Conservation (phyloP, 1,140 invertebrate species). For the Bombus fervidus region DNA sequence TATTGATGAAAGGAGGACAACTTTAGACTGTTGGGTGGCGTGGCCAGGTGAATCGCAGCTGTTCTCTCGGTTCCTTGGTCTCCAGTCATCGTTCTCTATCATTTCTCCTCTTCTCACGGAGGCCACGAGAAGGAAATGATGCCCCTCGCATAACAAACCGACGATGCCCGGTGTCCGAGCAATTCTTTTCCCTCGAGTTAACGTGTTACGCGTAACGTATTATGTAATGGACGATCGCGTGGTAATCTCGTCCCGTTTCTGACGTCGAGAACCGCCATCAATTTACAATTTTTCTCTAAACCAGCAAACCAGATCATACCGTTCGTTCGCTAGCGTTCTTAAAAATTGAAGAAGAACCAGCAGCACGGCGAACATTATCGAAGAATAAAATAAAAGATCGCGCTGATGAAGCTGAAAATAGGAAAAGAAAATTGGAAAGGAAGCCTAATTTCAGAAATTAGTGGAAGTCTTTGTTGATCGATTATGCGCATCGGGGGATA, state of each 20-base stretch:
- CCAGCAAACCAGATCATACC: neutral
- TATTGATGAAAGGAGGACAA: neutral
- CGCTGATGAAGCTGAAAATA: no score
- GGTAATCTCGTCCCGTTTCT: neutral
- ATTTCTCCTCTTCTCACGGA: constrained; percentile 52
- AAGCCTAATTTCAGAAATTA: no score
- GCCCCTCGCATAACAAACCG: constrained; percentile 71
- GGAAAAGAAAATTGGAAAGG: no score
- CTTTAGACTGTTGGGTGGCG: constrained; percentile 1
- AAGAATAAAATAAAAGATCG: no score
- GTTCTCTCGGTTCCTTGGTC: constrained; percentile 15
- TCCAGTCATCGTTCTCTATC: constrained; percentile 33
- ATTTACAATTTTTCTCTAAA: neutral
- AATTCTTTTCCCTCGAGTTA: constrained; percentile 46
- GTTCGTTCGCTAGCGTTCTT: neutral
- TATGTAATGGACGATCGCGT: constrained; percentile 49
- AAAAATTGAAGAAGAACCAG: no score
- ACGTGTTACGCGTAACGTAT: constrained; percentile 62
- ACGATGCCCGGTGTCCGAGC: constrained; percentile 45
- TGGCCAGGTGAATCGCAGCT: constrained; percentile 25
- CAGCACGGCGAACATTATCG: no score
- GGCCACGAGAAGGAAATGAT: constrained; percentile 71
- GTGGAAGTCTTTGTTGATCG: no score
- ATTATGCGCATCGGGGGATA: no score
- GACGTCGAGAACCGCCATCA: neutral